Base-by-base conservation (phyloP, 2,797 vertebrate species). In the Characodon lateralis region DNA sequence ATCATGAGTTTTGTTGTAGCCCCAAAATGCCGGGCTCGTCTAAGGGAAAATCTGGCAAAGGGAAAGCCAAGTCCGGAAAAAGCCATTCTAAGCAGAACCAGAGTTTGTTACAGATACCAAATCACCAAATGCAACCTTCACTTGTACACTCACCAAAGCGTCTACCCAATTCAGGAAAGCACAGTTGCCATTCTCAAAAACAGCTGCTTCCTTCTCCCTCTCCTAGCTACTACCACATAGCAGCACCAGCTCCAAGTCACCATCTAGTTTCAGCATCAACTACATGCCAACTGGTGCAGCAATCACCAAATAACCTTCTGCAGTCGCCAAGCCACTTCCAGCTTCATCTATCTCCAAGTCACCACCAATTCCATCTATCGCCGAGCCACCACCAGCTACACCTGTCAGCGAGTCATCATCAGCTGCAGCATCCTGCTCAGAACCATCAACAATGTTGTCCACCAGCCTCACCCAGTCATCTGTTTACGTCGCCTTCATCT, bases 1-100 rank as follows among this genome's bases (percentile, higher is more conserved):
- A 87, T 78, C 93, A 95, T 79, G 94, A 96, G 78, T 94, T 94
- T 86, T 95, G 93, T 77, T 93, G 92, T 83, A 94, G 89, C 77
- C 90, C 93, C 56, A 94, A 94, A 81, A 93, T 90, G 78, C 78
- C 88, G 69, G 85, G 87, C 70, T 78, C 88, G 13, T 31, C 78
- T 0, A 95, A 94, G 75, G 63, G 88, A 35, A 94, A 93, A 84
- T 89, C 92, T n/a, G 85, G 87, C 59, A 94, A 93, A 86, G 91
- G 88, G 39, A 94, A 93, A 79, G 20, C 68, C 72, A 94, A 94
- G 83, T 85, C 88, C 2, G 79, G 83, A 24, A 94, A 92, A 75
- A 80, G 85, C 55, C 3, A 88, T 76, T 84, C 89, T 63, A 94
- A 90, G 28, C 91, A 90, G 46, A 90, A 90, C 66, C 88, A 92